Conservation (phyloP, 1,140 invertebrate genomes). For the Odontomachus brunneus region DNA sequence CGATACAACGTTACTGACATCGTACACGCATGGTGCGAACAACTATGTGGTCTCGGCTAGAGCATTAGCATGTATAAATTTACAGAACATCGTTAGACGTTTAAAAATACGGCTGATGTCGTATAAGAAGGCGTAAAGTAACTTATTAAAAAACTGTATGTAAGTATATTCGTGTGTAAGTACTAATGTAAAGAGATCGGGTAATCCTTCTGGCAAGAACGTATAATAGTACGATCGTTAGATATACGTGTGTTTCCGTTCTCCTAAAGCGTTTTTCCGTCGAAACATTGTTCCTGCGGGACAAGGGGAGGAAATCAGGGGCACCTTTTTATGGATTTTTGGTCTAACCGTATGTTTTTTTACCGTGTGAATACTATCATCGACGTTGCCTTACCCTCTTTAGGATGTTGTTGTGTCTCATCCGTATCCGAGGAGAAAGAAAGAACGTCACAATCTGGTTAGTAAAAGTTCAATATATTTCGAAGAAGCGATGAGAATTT, state of each 20-base stretch:
- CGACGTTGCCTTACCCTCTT: constrained; percentile 14
- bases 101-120: constrained; percentile 1
- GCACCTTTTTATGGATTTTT: background rate
- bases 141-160: constrained; percentile 15
- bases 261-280: background rate
- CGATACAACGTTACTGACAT: constrained; percentile 23
- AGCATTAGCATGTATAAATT: constrained; percentile 34
- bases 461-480: background rate
- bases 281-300: background rate
- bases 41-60: constrained; percentile 11
- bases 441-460: background rate
- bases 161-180: constrained; percentile 16
- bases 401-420: constrained; percentile 17
- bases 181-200: background rate
- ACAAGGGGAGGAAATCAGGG: background rate
- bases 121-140: constrained; percentile 15
- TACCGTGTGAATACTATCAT: background rate
- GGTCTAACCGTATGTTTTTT: background rate
- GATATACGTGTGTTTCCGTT: too few relatives aligned
- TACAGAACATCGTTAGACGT: constrained; percentile 2
- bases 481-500: background rate
- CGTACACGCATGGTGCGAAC: constrained; percentile 27
- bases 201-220: background rate
- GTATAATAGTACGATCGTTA: background rate
- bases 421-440: background rate